These are phyloP conservation scores for Desmophyllum pertusum DNA, from an alignment of 92 coral and sea anemone species.

Conservation along the genomic window DNA sequence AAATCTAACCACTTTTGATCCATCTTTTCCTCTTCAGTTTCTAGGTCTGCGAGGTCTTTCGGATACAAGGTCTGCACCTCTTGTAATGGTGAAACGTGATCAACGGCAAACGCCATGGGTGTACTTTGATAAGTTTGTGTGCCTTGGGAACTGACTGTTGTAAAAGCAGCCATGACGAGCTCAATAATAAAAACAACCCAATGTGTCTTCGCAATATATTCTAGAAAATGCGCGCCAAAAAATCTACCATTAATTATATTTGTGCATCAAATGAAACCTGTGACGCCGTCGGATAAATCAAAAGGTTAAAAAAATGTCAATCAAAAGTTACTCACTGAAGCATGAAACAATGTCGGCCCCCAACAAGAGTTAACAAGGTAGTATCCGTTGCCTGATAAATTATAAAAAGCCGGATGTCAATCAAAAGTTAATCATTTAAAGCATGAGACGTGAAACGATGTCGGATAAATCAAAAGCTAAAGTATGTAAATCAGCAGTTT, in stretches of 20 bases:
- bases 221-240: not conserved
- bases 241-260: no score
- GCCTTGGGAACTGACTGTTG: not conserved
- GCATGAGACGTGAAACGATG: no score
- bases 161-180: conserved; percentile 3
- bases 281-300: not conserved
- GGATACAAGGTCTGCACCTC: not conserved
- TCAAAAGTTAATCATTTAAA: no score
- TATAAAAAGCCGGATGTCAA: no score
- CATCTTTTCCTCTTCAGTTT: conserved; percentile 8
- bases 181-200: not conserved
- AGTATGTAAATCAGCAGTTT: no score
- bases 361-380: no score
- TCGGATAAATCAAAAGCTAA: not conserved
- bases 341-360: no score
- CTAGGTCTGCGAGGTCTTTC: not conserved
- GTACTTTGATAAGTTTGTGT: conserved; percentile 3
- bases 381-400: no score
- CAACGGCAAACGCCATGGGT: not conserved
- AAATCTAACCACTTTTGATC: conserved; percentile 1
- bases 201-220: no score
- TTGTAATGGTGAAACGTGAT: not conserved
- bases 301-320: not conserved
- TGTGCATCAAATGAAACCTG: no score
- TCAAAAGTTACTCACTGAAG: not conserved